A percentile compares a stretch with the other conserved stretches of the same genome.
phyloP scores from a whole-genome alignment of 2,113 vertebrate species.

The Siniperca knerii region DNA sequence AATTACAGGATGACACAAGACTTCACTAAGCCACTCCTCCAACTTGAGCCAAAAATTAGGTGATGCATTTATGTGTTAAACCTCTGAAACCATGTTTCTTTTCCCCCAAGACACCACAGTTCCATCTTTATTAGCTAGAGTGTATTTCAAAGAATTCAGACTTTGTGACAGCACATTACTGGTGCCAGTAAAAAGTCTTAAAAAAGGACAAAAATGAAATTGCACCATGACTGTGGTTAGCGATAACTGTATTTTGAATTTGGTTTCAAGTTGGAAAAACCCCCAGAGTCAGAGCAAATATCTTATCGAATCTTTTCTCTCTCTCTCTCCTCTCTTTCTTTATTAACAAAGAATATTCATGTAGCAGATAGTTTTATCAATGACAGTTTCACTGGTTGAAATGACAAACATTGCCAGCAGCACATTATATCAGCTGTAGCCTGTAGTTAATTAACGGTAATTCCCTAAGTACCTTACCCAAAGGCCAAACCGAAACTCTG shows the following conservation, averaged over 20 bases:
- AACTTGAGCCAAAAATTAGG: background rate
- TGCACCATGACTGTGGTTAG: background rate
- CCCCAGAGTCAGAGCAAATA: background rate
- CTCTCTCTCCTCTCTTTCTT: background rate
- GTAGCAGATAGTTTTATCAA: constrained; percentile 2
- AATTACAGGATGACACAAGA: background rate
- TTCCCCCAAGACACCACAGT: background rate
- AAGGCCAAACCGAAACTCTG: constrained; percentile 8
- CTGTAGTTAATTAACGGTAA: constrained; percentile 15
- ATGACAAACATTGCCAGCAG: constrained; percentile 39
- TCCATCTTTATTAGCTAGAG: background rate
- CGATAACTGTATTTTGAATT: background rate
- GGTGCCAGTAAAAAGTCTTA: background rate
- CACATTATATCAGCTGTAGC: constrained; percentile 40
- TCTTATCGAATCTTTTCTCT: background rate
- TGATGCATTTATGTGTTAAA: background rate
- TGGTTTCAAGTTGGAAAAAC: background rate
- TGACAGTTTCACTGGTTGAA: background rate
- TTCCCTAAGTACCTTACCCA: constrained; percentile 18
- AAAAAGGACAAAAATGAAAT: background rate
- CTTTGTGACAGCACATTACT: background rate
- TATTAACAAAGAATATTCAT: constrained; percentile 4
- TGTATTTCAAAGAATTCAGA: background rate
- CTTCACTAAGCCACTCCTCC: background rate
- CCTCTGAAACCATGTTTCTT: background rate